A percentile compares a stretch with the other conserved stretches of the same genome.
phyloP scores from a whole-genome alignment of 2,113 vertebrate genomes.

The Sorex fumeus region DNA sequence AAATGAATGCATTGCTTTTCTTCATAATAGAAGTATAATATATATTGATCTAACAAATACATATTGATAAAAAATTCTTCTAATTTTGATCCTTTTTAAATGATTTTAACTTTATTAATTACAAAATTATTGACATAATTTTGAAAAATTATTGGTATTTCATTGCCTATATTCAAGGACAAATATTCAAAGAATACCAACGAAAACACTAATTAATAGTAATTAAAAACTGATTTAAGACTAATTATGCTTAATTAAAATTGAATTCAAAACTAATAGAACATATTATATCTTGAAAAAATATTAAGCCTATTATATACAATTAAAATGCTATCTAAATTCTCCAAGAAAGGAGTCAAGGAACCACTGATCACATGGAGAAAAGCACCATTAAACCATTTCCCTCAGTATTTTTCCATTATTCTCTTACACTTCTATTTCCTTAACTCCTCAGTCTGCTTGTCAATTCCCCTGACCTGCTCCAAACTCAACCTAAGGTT shows the following conservation, averaged over 20 bases:
- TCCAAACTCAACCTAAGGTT: neutral
- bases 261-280: neutral
- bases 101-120: conserved; percentile 15
- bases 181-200: too few relatives aligned
- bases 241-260: neutral
- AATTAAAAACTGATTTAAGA: too few relatives aligned
- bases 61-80: neutral
- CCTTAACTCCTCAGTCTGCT: neutral
- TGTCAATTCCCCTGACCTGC: neutral
- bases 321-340: neutral
- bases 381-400: too few relatives aligned
- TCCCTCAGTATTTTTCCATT: too few relatives aligned
- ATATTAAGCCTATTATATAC: neutral
- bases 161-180: too few relatives aligned
- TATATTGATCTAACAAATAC: neutral
- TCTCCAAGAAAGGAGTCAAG: neutral
- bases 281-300: neutral
- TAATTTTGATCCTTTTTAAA: neutral
- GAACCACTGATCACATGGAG: neutral
- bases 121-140: neutral
- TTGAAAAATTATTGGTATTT: neutral
- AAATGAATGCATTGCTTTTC: too few relatives aligned
- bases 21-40: neutral
- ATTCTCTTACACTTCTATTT: too few relatives aligned
- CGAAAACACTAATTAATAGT: too few relatives aligned